Evolutionary conservation across 2,888 invertebrate genomes (phyloP).

Genomic region (Doris montereyensis): DNA sequence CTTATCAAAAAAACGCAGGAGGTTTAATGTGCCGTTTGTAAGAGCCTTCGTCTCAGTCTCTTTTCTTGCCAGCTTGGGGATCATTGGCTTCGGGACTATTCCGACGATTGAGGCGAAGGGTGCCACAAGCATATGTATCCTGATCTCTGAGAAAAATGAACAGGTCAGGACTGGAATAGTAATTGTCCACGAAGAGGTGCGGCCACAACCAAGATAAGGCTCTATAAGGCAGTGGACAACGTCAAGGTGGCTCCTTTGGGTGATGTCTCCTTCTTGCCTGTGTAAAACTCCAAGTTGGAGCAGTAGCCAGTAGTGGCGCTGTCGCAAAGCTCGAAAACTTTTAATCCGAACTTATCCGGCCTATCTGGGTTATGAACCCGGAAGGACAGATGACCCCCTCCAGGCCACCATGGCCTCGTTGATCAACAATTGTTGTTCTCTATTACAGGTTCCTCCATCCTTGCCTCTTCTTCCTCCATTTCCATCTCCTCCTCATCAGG

Average conservation of each 20-base stretch:
- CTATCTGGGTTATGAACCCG: conserved; percentile 2
- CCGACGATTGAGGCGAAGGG: neutral
- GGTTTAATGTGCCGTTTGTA: neutral
- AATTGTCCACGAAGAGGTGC: conserved; percentile 15
- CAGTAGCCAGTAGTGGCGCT: conserved; percentile 2
- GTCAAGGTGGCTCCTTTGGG: neutral
- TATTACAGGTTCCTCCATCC: too few relatives aligned
- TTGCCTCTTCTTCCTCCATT: too few relatives aligned
- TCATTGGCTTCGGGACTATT: neutral
- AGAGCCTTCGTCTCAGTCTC: too few relatives aligned
- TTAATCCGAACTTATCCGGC: conserved; percentile 7
- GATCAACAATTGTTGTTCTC: too few relatives aligned
- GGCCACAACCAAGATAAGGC: conserved; percentile 1
- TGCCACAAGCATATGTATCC: conserved; percentile 8
- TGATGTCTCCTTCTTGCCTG: neutral
- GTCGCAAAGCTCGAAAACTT: conserved; percentile 16
- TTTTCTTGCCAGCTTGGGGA: too few relatives aligned
- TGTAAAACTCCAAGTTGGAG: conserved; percentile 15
- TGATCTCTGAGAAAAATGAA: neutral
- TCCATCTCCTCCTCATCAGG: too few relatives aligned
- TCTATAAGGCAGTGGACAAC: neutral
- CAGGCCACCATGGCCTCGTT: conserved; percentile 23
- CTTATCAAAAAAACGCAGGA: neutral
- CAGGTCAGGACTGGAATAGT: conserved; percentile 16
- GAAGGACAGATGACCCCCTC: neutral